Evolutionary conservation across 2,888 invertebrate genomes (phyloP).

Genomic region (Mesorhabditis sp.): DNA sequence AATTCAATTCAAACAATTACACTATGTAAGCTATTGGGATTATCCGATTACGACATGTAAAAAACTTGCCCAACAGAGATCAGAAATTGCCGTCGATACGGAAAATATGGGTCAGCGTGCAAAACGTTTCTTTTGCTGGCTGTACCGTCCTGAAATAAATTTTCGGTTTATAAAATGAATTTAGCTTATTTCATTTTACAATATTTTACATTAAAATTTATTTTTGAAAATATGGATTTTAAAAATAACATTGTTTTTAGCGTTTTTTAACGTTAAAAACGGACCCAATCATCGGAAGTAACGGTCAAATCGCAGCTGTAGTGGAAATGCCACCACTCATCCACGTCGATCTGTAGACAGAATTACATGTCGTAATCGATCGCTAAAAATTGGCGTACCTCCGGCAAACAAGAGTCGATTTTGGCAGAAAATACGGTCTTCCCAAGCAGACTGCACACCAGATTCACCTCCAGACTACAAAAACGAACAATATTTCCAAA

Average conservation of each 20-base stretch:
- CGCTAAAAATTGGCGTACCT: not conserved
- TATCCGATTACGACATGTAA: too few relatives aligned
- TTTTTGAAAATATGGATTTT: too few relatives aligned
- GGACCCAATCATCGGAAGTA: not conserved
- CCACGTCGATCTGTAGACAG: not conserved
- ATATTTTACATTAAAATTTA: not conserved
- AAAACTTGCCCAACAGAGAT: not conserved
- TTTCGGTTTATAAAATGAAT: too few relatives aligned
- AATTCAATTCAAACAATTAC: too few relatives aligned
- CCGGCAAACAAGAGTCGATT: not conserved
- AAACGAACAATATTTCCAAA: not conserved
- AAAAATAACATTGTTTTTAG: too few relatives aligned
- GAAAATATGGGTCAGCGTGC: not conserved
- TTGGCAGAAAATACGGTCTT: not conserved
- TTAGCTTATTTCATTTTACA: not conserved
- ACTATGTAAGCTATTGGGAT: too few relatives aligned
- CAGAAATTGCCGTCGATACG: not conserved
- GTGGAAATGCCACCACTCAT: conserved; percentile 2
- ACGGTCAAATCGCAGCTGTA: not conserved
- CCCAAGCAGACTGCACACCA: not conserved
- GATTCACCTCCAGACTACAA: not conserved
- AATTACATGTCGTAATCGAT: too few relatives aligned
- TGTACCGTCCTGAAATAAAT: not conserved
- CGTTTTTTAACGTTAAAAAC: too few relatives aligned
- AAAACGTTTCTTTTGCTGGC: not conserved